phyloP scores from a whole-genome alignment of 2,888 invertebrate species.

The Spialia ferax region DNA sequence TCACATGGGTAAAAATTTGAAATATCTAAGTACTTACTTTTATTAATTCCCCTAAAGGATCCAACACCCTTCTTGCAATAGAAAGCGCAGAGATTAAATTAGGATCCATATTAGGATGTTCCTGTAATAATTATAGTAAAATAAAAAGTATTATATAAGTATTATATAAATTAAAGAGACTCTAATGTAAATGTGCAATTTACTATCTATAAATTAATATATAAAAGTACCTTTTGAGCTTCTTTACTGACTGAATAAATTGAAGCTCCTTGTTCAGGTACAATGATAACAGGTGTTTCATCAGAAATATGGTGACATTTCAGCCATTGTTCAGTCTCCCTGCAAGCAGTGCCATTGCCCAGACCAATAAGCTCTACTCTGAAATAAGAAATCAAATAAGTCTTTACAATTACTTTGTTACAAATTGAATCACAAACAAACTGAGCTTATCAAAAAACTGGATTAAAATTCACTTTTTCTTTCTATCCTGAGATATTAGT shows the following conservation, averaged over 20 bases:
- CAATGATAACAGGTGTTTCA: constrained; percentile 91
- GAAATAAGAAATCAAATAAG: constrained; percentile 54
- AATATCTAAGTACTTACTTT: constrained; percentile 84
- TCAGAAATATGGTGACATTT: constrained; percentile 77
- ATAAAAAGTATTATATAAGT: no score
- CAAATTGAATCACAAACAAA: no score
- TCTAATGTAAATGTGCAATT: no score
- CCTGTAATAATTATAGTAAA: constrained; percentile 79
- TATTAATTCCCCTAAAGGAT: constrained; percentile 96
- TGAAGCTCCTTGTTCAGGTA: constrained; percentile 96
- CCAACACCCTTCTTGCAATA: constrained; percentile 95
- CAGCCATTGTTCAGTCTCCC: constrained; percentile 94
- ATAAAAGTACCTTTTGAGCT: constrained; percentile 88
- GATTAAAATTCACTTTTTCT: no score
- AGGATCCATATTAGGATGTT: constrained; percentile 94
- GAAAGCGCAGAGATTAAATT: constrained; percentile 92
- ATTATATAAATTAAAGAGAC: no score
- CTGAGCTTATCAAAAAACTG: no score
- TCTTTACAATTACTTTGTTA: no score
- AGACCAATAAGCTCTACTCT: constrained; percentile 94
- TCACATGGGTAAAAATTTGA: no score
- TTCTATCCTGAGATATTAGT: no score
- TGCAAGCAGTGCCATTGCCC: constrained; percentile 96
- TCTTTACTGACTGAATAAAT: constrained; percentile 96
- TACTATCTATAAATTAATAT: no score